These are phyloP conservation scores for Tridacna crocea DNA, from an alignment of 2,888 invertebrate species.

Conservation along the genomic window DNA sequence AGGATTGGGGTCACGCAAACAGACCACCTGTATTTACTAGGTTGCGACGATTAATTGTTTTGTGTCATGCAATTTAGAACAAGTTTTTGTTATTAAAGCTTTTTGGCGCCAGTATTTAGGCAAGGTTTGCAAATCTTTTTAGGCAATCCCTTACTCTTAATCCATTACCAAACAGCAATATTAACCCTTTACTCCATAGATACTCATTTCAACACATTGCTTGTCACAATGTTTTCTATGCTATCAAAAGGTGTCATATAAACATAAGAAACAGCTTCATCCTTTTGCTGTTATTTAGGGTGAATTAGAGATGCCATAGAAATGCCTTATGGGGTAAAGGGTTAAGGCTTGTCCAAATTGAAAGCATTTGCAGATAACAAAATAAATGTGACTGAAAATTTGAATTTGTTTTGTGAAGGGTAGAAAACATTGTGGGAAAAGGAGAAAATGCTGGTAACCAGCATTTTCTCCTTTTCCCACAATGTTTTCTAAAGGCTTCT, in stretches of 20 bases:
- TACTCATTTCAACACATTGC: no score
- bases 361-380: no score
- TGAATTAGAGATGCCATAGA: no score
- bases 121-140: not conserved
- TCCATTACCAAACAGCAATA: no score
- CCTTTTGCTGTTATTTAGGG: no score
- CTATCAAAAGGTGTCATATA: no score
- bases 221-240: no score
- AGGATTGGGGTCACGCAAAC: slow-evolving; percentile 1
- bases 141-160: not conserved
- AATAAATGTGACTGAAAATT: no score
- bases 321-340: no score
- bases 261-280: no score
- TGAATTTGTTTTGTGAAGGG: no score
- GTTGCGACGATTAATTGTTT: slow-evolving; percentile 22
- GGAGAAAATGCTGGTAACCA: not conserved
- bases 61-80: slow-evolving; percentile 17
- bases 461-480: slow-evolving; percentile 10
- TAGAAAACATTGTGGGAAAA: not conserved
- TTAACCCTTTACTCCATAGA: not conserved
- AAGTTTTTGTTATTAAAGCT: slow-evolving; percentile 5
- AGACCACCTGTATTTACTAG: slow-evolving; percentile 23
- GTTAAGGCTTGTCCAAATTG: no score
- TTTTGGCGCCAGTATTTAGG: slow-evolving; percentile 15
- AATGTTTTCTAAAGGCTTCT: not conserved